Conservation (phyloP, 2,113 vertebrate species). For the Phylloscopus whistleri region DNA sequence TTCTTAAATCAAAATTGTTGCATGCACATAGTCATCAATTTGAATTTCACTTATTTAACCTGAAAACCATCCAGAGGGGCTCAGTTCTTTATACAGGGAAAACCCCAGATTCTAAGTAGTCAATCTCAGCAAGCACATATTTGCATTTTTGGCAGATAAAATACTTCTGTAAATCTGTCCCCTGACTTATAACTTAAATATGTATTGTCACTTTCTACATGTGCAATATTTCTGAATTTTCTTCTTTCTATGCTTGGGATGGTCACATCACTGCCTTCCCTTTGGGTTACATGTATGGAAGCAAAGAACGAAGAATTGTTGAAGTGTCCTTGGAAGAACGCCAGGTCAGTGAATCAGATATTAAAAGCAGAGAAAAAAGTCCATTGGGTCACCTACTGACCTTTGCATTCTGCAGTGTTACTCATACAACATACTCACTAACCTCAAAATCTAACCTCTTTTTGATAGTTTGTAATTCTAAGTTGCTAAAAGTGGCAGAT, state of each 20-base stretch:
- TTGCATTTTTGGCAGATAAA: background rate
- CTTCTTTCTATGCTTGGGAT: background rate
- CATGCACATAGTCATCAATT: background rate
- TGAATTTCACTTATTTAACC: background rate
- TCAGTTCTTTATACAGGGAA: background rate
- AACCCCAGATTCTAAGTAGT: background rate
- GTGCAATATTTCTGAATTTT: background rate
- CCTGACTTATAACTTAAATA: background rate
- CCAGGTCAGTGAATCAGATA: background rate
- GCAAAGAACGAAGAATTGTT: background rate
- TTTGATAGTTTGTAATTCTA: background rate
- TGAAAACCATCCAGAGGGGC: background rate
- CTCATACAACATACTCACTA: background rate
- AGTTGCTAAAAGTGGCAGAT: background rate
- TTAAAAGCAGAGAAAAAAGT: background rate
- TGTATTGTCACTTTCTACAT: background rate
- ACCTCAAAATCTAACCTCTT: background rate
- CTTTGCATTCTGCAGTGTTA: background rate
- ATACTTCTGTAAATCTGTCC: background rate
- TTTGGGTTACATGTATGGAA: background rate
- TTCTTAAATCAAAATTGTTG: background rate
- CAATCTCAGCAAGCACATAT: background rate
- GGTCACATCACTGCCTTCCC: background rate
- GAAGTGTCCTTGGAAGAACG: background rate
- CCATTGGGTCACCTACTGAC: background rate